These are phyloP conservation scores for Muscicapa adusta DNA, from an alignment of 2,113 vertebrate genomes.

Conservation along the genomic window DNA sequence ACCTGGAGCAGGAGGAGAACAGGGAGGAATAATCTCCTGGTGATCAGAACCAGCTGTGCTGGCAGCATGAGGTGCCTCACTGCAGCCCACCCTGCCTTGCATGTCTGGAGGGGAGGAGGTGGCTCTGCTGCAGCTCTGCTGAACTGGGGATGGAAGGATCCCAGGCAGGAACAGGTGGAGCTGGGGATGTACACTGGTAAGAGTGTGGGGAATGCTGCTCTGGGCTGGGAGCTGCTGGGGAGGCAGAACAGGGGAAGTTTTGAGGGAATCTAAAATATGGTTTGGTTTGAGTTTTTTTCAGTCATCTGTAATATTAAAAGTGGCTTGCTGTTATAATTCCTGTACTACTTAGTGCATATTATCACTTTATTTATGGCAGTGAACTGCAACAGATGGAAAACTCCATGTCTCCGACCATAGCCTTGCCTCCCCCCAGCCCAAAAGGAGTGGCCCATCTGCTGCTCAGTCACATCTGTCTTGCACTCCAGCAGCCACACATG, in stretches of 20 bases:
- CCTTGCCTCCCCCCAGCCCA: neutral
- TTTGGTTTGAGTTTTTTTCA: neutral
- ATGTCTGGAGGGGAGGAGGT: neutral
- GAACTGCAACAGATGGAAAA: neutral
- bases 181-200: neutral
- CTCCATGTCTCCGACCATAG: fast-evolving
- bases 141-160: neutral
- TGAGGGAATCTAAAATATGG: neutral
- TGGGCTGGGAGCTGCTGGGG: neutral
- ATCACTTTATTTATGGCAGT: neutral
- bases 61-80: neutral
- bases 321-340: neutral
- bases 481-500: neutral
- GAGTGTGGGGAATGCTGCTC: fast-evolving
- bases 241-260: neutral
- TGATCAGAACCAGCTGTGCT: neutral
- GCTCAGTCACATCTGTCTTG: neutral
- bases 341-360: neutral
- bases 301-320: neutral
- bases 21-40: neutral
- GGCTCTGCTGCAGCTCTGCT: neutral
- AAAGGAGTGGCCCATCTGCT: neutral
- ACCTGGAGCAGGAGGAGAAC: neutral
- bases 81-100: fast-evolving
- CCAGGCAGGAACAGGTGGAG: neutral